Evolutionary conservation across 2,797 vertebrate species (phyloP).

Genomic region (Acomys russatus): DNA sequence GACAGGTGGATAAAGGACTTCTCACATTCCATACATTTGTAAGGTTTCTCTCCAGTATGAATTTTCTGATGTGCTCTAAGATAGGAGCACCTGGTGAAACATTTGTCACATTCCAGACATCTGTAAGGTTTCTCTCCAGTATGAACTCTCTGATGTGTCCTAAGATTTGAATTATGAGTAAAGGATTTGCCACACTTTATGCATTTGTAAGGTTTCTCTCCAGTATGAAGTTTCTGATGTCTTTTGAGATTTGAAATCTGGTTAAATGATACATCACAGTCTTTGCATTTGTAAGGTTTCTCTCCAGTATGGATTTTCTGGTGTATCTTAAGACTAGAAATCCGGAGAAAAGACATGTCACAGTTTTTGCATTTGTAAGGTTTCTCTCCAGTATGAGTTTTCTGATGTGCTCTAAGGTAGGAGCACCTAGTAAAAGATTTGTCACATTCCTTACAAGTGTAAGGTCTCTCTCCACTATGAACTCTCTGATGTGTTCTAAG

Average conservation of each 20-base stretch:
- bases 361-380: neutral
- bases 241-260: neutral
- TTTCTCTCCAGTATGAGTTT: neutral
- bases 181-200: neutral
- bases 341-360: neutral
- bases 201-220: neutral
- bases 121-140: slow-evolving; percentile 40
- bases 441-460: neutral
- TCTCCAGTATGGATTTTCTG: neutral
- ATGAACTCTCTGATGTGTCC: neutral
- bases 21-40: neutral
- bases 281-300: neutral
- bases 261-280: neutral
- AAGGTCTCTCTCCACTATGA: neutral
- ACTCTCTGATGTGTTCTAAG: neutral
- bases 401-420: neutral
- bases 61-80: slow-evolving; percentile 4
- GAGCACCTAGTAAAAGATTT: neutral
- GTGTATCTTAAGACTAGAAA: neutral
- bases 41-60: neutral
- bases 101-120: neutral
- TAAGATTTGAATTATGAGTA: neutral
- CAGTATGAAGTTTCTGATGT: slow-evolving; percentile 26
- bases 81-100: neutral
- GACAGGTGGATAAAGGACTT: neutral